These are phyloP conservation scores for Stratiolaelaps scimitus DNA, from an alignment of 1,140 invertebrate genomes.

Conservation along the genomic window DNA sequence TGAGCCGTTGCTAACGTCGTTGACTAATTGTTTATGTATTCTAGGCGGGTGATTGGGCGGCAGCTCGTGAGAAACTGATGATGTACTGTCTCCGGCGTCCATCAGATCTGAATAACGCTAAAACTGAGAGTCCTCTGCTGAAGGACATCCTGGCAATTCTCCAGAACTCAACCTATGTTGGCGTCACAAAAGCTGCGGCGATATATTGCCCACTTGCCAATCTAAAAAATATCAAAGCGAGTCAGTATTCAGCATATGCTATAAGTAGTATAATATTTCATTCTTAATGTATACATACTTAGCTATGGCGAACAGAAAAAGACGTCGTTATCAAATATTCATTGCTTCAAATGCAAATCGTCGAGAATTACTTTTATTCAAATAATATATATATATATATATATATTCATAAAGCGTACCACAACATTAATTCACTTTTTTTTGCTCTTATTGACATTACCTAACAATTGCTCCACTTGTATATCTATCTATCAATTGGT, in stretches of 20 bases:
- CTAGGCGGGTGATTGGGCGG: conserved; percentile 52
- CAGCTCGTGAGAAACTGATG: conserved; percentile 51
- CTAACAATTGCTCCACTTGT: no score
- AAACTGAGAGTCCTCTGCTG: conserved; percentile 26
- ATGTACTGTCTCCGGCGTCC: conserved; percentile 39
- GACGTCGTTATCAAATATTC: not conserved
- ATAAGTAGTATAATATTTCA: not conserved
- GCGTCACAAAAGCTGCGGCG: conserved; percentile 36
- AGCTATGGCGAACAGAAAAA: no score
- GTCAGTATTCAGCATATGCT: not conserved
- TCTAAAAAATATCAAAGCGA: conserved; percentile 19
- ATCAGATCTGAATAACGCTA: conserved; percentile 23
- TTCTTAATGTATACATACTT: not conserved
- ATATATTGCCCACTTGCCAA: conserved; percentile 35
- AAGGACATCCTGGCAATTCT: conserved; percentile 11
- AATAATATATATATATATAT: no score
- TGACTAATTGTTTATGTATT: not conserved
- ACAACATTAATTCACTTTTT: no score
- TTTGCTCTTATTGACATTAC: no score
- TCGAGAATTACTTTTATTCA: no score
- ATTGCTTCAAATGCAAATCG: no score
- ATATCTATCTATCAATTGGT: no score
- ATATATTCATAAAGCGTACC: no score
- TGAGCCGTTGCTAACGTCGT: no score
- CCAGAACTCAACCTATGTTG: conserved; percentile 36